Evolutionary conservation across 2,797 vertebrate species (phyloP).

Genomic region (Chelmon rostratus): DNA sequence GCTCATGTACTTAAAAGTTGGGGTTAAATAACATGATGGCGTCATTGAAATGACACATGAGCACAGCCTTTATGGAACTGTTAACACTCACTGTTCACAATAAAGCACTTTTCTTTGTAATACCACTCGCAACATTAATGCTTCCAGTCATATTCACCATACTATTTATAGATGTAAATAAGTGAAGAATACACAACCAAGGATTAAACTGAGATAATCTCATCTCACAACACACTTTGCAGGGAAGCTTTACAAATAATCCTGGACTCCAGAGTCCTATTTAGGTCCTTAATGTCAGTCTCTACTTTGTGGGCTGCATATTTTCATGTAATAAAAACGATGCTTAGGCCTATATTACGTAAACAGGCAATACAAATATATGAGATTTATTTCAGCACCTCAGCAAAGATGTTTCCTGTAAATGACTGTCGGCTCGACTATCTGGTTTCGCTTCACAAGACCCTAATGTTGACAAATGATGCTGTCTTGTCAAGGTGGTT

Average conservation of each 20-base stretch:
- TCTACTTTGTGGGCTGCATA: slow-evolving; percentile 8
- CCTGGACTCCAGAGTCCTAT: slow-evolving; percentile 42
- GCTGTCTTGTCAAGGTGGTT: slow-evolving; percentile 62
- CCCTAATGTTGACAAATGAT: slow-evolving; percentile 71
- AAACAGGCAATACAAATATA: slow-evolving; percentile 1
- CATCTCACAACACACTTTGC: slow-evolving; percentile 50
- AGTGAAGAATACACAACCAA: slow-evolving; percentile 42
- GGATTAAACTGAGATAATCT: slow-evolving; percentile 70
- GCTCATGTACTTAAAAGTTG: background rate
- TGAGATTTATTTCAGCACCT: slow-evolving; percentile 32
- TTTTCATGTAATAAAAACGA: slow-evolving; percentile 16
- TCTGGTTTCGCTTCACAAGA: slow-evolving; percentile 50
- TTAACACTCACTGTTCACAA: background rate
- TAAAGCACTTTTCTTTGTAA: background rate
- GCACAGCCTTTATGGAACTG: background rate
- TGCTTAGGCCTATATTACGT: slow-evolving; percentile 10
- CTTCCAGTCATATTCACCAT: slow-evolving; percentile 25
- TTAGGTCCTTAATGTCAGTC: slow-evolving; percentile 8
- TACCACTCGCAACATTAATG: slow-evolving; percentile 24
- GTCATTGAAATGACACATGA: background rate
- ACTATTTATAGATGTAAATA: slow-evolving; percentile 62
- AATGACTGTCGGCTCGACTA: slow-evolving; percentile 40
- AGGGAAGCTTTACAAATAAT: slow-evolving; percentile 61
- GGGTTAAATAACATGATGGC: background rate
- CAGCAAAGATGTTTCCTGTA: slow-evolving; percentile 47